Conservation (phyloP, 2,888 invertebrate species). For the Acleris literana region DNA sequence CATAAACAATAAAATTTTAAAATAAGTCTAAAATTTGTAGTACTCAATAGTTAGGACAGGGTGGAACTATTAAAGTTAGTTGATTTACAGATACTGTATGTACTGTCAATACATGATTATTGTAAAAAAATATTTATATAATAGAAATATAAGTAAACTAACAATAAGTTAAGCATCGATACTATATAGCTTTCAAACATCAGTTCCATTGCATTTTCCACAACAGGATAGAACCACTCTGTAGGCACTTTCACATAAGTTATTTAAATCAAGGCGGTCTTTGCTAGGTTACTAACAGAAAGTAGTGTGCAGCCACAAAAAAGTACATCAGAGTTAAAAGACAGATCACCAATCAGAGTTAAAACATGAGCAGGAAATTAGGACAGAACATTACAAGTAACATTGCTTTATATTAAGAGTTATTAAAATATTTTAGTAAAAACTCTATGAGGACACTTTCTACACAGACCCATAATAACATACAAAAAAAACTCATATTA, state of each 20-base stretch:
- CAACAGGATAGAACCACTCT: slow-evolving; percentile 42
- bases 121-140: slow-evolving; percentile 35
- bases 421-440: slow-evolving; percentile 78
- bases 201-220: slow-evolving; percentile 23
- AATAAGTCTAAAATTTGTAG: slow-evolving; percentile 11
- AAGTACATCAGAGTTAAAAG: slow-evolving; percentile 38
- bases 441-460: slow-evolving; percentile 75
- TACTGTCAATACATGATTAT: slow-evolving; percentile 35
- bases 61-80: slow-evolving; percentile 3
- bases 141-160: slow-evolving; percentile 33
- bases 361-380: slow-evolving; percentile 34
- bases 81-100: slow-evolving; percentile 27
- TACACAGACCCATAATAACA: slow-evolving; percentile 76
- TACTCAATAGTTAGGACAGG: slow-evolving; percentile 1
- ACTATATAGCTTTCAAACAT: slow-evolving; percentile 16
- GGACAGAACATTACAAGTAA: slow-evolving; percentile 45
- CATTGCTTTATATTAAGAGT: slow-evolving; percentile 59
- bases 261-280: slow-evolving; percentile 47
- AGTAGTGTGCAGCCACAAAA: slow-evolving; percentile 1
- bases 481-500: slow-evolving; percentile 73
- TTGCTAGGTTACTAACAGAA: slow-evolving; percentile 14
- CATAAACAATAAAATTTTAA: slow-evolving; percentile 4
- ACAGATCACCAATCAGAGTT: slow-evolving; percentile 51
- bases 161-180: slow-evolving; percentile 34
- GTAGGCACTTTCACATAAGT: slow-evolving; percentile 62